Evolutionary conservation across 2,888 invertebrate species (phyloP).

Genomic region (Trichopria drosophilae): DNA sequence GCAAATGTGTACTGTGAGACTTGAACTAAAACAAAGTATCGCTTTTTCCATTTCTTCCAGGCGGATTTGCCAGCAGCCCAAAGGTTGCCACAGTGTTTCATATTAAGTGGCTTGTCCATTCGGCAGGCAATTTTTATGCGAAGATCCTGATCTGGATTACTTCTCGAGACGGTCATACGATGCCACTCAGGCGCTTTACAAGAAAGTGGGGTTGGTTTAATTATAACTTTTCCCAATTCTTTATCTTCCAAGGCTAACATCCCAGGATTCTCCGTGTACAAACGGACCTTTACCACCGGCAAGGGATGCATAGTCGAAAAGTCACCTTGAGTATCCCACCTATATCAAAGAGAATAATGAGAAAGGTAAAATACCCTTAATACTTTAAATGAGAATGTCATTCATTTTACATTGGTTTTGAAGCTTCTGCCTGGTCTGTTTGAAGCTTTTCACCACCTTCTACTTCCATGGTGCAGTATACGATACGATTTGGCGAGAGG

Average conservation of each 20-base stretch:
- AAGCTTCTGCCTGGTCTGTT: slow-evolving; percentile 99
- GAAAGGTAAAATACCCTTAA: no score
- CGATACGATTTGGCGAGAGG: slow-evolving; percentile 93
- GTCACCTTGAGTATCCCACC: slow-evolving; percentile 99
- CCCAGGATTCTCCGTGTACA: slow-evolving; percentile 96
- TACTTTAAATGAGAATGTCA: no score
- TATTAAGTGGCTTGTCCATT: slow-evolving; percentile 98
- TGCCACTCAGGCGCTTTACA: slow-evolving; percentile 97
- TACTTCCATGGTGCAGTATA: slow-evolving; percentile 99
- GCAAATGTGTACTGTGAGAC: slow-evolving; percentile 99
- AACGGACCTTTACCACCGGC: slow-evolving; percentile 95
- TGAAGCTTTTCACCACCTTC: slow-evolving; percentile 98
- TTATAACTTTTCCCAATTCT: slow-evolving; percentile 90
- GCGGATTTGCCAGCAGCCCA: slow-evolving; percentile 94
- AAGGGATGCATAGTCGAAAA: slow-evolving; percentile 97
- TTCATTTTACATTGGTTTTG: slow-evolving; percentile 95
- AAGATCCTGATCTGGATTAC: slow-evolving; percentile 91
- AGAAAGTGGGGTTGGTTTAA: slow-evolving; percentile 84
- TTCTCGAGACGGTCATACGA: slow-evolving; percentile 94
- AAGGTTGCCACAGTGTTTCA: slow-evolving; percentile 97
- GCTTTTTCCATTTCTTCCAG: slow-evolving; percentile 99
- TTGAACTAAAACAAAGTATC: slow-evolving; percentile 98
- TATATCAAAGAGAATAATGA: no score
- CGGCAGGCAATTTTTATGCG: slow-evolving; percentile 96
- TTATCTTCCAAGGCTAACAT: slow-evolving; percentile 98